Evolutionary conservation across 2,888 invertebrate genomes (phyloP), one percentile per base, ranked within the genome.

Genomic region (Lasiommata megera): DNA sequence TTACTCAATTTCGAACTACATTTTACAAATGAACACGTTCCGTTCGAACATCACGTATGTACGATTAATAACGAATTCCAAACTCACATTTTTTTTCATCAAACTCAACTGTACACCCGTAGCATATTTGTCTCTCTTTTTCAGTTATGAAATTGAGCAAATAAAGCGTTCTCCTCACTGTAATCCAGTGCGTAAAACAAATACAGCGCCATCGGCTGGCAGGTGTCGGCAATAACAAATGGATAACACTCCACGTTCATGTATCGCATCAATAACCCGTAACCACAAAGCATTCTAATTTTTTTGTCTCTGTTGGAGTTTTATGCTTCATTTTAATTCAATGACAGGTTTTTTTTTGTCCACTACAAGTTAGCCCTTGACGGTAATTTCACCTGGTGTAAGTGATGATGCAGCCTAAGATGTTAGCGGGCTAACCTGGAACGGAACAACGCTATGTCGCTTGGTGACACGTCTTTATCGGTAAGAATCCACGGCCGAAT

Each of bases 11-110:
- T 18, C 17, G 36, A n/a, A 18, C 6, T 12, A 48, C 34, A 12
- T 17, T 17, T 55, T 55, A 46, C 52, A 52, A 38, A 51, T 55
- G 40, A 55, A 55, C 59, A 59, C 59, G 59, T 59, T 41, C 46
- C 40, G 46, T 55, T 51, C 12, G 34, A 59, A 31, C 34, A 14
- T 55, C 59, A 59, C 59, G 59, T 55, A 44, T 46, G 54, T 48
- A 43, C 48, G 46, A 55, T 59, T 51, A 58, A 58, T 54, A 54
- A 59, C 51, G 44, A 46, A 55, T 46, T 18, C 34, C 14, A 12
- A 43, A 28, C 43, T 41, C 41, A 23, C 41, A n/a, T n/a, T 43
- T 14, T 37, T 37, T 37, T 37, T 23, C 23, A 54, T 55, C 46
- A 46, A 46, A 55, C 40, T 36, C n/a, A 5, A 12, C 29, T 23